phyloP scores from a whole-genome alignment of 1,140 invertebrate species.

The Zaprionus kolodkinae region DNA sequence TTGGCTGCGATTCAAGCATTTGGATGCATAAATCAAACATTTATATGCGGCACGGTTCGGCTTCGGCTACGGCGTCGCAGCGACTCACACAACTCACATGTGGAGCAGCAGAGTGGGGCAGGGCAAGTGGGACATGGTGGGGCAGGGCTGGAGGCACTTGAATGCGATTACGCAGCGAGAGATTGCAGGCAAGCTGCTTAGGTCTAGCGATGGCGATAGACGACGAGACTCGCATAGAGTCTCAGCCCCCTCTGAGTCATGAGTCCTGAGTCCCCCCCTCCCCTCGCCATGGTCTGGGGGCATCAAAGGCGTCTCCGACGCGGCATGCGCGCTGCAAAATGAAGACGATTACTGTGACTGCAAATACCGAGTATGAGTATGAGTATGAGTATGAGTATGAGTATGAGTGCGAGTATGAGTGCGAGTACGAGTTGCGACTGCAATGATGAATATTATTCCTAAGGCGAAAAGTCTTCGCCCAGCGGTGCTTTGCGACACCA shows the following conservation, averaged over 20 bases:
- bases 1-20: conserved; percentile 81
- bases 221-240: conserved; percentile 49
- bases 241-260: conserved; percentile 62
- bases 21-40: conserved; percentile 82
- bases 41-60: conserved; percentile 78
- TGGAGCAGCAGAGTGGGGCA: conserved; percentile 35
- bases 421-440: conserved; percentile 41
- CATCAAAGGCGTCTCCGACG: conserved; percentile 79
- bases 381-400: no score
- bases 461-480: conserved; percentile 81
- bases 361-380: not conserved
- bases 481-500: conserved; percentile 80
- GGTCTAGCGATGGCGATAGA: conserved; percentile 25
- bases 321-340: conserved; percentile 69
- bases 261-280: conserved; percentile 34
- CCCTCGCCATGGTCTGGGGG: conserved; percentile 25
- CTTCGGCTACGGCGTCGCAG: conserved; percentile 52
- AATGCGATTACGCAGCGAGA: conserved; percentile 81
- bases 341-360: conserved; percentile 69
- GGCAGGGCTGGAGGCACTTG: conserved; percentile 59
- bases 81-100: conserved; percentile 75
- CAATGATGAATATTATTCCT: conserved; percentile 82
- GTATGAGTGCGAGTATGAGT: conserved; percentile 9
- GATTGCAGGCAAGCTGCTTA: conserved; percentile 56
- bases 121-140: conserved; percentile 47